Percentiles rank a stretch among this genome's conserved stretches.
Evolutionary conservation across 2,797 vertebrate species (phyloP).

Genomic region (Micromesistius poutassou): DNA sequence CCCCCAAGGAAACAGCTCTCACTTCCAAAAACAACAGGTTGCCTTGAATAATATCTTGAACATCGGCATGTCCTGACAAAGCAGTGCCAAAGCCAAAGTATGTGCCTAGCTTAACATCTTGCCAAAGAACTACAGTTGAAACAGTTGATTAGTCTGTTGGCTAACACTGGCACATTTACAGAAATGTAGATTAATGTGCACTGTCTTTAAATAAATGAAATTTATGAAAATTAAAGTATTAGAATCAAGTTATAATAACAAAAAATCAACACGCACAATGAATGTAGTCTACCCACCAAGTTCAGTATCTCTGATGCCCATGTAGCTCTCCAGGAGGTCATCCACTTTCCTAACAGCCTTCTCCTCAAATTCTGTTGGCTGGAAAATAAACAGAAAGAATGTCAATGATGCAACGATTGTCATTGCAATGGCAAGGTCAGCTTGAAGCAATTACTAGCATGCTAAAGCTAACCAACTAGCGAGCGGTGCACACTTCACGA

Average conservation of each 20-base stretch:
- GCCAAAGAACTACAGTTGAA: too few relatives aligned
- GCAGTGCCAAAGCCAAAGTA: background rate
- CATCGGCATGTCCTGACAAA: background rate
- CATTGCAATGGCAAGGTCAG: background rate
- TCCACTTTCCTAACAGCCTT: slow-evolving; percentile 91
- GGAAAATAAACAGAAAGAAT: slow-evolving; percentile 23
- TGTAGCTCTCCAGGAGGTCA: slow-evolving; percentile 91
- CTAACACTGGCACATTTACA: too few relatives aligned
- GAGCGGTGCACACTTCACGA: background rate
- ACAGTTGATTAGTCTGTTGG: too few relatives aligned
- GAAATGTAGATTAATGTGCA: too few relatives aligned
- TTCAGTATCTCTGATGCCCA: slow-evolving; percentile 94
- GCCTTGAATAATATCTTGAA: background rate
- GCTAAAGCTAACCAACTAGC: background rate
- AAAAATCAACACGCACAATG: background rate
- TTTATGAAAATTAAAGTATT: too few relatives aligned
- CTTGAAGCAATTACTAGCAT: background rate
- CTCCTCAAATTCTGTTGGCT: slow-evolving; percentile 89
- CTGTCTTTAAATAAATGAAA: too few relatives aligned
- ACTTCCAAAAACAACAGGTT: background rate
- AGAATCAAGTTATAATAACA: background rate
- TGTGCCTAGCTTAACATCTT: background rate
- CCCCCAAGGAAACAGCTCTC: background rate
- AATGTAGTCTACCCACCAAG: slow-evolving; percentile 77
- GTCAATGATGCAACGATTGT: background rate